A percentile compares a stretch with the other conserved stretches of the same genome.
These are phyloP conservation scores for Tragelaphus eurycerus DNA, from an alignment of 2,797 vertebrate species.

Conservation along the genomic window DNA sequence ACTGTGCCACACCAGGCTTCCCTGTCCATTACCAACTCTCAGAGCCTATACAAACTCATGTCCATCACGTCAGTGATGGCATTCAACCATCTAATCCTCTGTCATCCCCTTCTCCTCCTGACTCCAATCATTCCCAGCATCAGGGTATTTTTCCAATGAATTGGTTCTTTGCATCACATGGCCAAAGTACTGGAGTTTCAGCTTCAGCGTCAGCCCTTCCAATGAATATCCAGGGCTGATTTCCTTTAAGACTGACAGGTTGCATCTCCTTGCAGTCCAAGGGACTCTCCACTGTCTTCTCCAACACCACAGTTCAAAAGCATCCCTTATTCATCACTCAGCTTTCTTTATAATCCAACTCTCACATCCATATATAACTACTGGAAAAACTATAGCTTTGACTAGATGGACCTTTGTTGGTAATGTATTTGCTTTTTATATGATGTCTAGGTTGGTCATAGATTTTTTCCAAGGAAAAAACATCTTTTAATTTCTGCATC, in stretches of 20 bases:
- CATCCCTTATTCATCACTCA: fast-evolving
- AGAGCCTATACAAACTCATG: not conserved
- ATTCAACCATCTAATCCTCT: not conserved
- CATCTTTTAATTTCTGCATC: not conserved
- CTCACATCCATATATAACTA: not conserved
- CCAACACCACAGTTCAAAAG: not conserved
- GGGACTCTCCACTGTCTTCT: not conserved
- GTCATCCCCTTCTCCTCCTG: not conserved
- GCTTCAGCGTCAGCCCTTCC: not conserved
- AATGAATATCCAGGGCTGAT: not conserved
- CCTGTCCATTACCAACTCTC: not conserved
- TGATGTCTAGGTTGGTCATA: not conserved
- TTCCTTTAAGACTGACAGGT: not conserved
- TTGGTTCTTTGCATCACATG: not conserved
- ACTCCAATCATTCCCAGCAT: not conserved
- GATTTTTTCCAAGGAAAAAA: not conserved
- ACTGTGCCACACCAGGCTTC: not conserved
- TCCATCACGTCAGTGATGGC: fast-evolving
- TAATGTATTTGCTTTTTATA: not conserved
- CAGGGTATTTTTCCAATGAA: not conserved
- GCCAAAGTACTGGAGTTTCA: not conserved
- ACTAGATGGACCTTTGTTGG: not conserved
- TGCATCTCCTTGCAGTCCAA: not conserved
- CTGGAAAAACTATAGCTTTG: not conserved
- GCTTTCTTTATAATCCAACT: not conserved